Conservation (phyloP, 2,888 invertebrate genomes). For the Tortricodes alternella region DNA sequence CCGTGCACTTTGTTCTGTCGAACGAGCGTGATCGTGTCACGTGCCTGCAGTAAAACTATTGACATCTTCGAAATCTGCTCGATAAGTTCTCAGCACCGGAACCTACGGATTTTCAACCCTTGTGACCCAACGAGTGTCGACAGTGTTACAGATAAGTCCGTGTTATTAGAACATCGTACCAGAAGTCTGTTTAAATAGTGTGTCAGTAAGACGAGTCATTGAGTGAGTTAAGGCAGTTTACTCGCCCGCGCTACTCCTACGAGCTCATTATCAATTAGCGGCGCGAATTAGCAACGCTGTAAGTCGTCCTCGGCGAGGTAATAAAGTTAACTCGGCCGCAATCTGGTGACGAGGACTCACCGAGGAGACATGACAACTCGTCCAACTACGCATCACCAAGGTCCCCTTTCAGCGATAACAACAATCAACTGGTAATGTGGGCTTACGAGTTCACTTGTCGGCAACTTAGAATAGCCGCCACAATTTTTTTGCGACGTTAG, state of each 20-base stretch:
- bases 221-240: slow-evolving; percentile 59
- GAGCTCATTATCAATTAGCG: slow-evolving; percentile 64
- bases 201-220: slow-evolving; percentile 59
- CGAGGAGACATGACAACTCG: slow-evolving; percentile 48
- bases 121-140: too few species aligned
- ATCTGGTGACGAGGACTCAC: slow-evolving; percentile 42
- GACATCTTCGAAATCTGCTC: slow-evolving; percentile 41
- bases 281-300: slow-evolving; percentile 75
- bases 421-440: neutral
- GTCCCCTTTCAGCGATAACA: too few species aligned
- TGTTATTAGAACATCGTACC: neutral
- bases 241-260: slow-evolving; percentile 82
- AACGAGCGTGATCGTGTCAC: slow-evolving; percentile 46
- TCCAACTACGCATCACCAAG: neutral
- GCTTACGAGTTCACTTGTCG: slow-evolving; percentile 9
- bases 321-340: slow-evolving; percentile 58
- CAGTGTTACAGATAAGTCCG: too few species aligned
- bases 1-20: slow-evolving; percentile 48
- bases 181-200: slow-evolving; percentile 7
- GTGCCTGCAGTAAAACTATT: slow-evolving; percentile 52
- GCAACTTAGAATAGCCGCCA: neutral
- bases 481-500: slow-evolving; percentile 10
- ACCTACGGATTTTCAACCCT: too few species aligned
- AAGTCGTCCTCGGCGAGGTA: slow-evolving; percentile 70
- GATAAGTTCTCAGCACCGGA: slow-evolving; percentile 1